phyloP scores from a whole-genome alignment of 1,140 invertebrate genomes.

The Drosophila kurseongensis region DNA sequence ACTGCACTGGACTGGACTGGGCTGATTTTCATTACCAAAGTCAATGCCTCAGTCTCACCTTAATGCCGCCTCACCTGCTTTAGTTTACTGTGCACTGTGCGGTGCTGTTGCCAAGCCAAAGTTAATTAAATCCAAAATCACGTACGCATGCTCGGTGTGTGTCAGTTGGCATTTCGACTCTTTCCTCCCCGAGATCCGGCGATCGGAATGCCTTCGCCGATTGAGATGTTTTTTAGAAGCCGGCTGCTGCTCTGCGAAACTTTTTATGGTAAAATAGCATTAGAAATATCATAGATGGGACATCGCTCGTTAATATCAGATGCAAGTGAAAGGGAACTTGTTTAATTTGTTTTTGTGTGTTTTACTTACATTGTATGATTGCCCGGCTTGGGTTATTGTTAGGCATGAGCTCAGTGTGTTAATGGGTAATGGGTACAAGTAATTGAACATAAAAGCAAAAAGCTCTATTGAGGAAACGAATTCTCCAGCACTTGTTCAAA shows the following conservation, averaged over 20 bases:
- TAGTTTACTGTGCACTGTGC: slow-evolving; percentile 1
- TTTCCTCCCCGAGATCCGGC: slow-evolving; percentile 17
- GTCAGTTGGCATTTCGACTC: slow-evolving; percentile 42
- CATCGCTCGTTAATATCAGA: slow-evolving; percentile 29
- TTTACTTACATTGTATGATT: slow-evolving; percentile 26
- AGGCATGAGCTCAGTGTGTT: slow-evolving; percentile 68
- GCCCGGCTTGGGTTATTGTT: slow-evolving; percentile 43
- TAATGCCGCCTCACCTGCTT: slow-evolving; percentile 29
- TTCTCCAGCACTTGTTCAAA: slow-evolving; percentile 44
- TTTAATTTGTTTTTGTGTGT: slow-evolving; percentile 9
- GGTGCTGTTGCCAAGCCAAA: slow-evolving; percentile 32
- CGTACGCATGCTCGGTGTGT: slow-evolving; percentile 55
- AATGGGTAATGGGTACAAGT: slow-evolving; percentile 60
- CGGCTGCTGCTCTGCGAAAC: slow-evolving; percentile 6
- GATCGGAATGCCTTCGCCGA: slow-evolving; percentile 31
- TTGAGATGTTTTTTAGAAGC: slow-evolving; percentile 58
- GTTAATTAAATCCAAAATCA: slow-evolving; percentile 68
- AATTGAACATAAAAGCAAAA: slow-evolving; percentile 61
- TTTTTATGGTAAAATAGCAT: slow-evolving; percentile 57
- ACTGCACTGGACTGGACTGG: slow-evolving; percentile 18
- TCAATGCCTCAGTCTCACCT: slow-evolving; percentile 58
- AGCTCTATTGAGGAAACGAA: slow-evolving; percentile 56
- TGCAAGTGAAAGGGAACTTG: slow-evolving; percentile 66
- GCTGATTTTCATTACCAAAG: slow-evolving; percentile 67
- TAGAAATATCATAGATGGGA: slow-evolving; percentile 39